Base-by-base conservation (phyloP, 2,113 vertebrate genomes). In the Forbesichthys agassizii region DNA sequence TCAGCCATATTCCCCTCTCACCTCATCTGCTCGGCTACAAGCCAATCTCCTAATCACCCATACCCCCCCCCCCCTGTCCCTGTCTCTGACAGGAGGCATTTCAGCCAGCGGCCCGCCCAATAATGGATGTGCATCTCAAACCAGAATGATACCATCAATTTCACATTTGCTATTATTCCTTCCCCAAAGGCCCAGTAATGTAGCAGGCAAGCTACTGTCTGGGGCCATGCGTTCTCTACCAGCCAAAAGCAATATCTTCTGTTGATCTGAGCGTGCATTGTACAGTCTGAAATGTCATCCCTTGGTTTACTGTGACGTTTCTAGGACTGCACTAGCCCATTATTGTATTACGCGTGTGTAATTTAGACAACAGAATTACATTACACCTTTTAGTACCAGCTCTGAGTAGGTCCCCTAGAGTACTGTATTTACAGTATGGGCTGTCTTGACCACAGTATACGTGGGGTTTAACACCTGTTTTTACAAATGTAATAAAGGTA, bases 121-220 rank as follows among this genome's bases (percentile, higher is more conserved):
- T 61, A 78, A 64, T 64, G 27, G 20, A 36, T 64, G 20, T 33
- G 48, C 27, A 63, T 64, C 73, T 56, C 68, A 49, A 60, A 77
- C 62, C 66, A 74, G 36, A 82, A 69, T 73, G 48, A 81, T 33
- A 60, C 12, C 71, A 78, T 75, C 69, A 69, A 12, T 73, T 75
- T 73, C 75, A 81, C 55, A 63, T 62, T 58, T 13, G 64, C 60
- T 63, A 48, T 72, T 66, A 71, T 71, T 54, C 58, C 72, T 71
- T 74, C 60, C 71, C 5, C 52, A 71, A 53, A 65, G 51, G 27
- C 46, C 61, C 1, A 3, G 61, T 69, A 71, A 70, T 68, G 73
- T 53, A 68, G 61, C 53, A 14, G 65, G 47, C 64, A 42, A 54
- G 62, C 73, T 68, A 49, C 69, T 70, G 53, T 46, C 3, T 3